Percentiles rank a stretch among this genome's conserved stretches.
phyloP scores from a whole-genome alignment of 2,113 vertebrate species.

The Catharus fuscescens region DNA sequence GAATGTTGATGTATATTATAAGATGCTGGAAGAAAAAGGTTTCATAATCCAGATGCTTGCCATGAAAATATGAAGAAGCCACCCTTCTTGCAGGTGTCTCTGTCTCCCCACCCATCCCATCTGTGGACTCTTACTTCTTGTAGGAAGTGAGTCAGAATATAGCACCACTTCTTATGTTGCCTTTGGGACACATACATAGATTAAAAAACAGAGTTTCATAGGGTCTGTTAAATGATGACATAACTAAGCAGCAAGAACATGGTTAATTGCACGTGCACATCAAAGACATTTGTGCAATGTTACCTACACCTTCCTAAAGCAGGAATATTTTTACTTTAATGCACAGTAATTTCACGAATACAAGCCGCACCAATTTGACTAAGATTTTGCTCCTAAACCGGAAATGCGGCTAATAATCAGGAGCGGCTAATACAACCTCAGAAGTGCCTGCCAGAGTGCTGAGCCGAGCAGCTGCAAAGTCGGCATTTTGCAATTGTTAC shows the following conservation, averaged over 20 bases:
- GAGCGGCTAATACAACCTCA: too few relatives aligned
- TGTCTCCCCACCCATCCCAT: neutral
- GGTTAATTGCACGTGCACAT: fast-evolving
- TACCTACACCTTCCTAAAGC: neutral
- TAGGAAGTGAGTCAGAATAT: neutral
- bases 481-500: too few relatives aligned
- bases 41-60: neutral
- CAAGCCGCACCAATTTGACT: too few relatives aligned
- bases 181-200: neutral
- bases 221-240: neutral
- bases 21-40: neutral
- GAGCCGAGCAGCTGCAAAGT: too few relatives aligned
- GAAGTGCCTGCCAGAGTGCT: too few relatives aligned
- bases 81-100: neutral
- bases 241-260: neutral
- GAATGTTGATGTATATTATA: neutral
- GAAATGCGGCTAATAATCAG: too few relatives aligned
- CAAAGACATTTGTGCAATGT: neutral
- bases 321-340: neutral
- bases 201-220: neutral
- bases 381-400: too few relatives aligned
- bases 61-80: neutral
- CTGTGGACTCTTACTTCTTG: neutral
- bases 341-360: too few relatives aligned
- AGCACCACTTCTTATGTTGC: neutral